phyloP scores from a whole-genome alignment of 2,797 vertebrate species.

The Sebastes melanostomus region DNA sequence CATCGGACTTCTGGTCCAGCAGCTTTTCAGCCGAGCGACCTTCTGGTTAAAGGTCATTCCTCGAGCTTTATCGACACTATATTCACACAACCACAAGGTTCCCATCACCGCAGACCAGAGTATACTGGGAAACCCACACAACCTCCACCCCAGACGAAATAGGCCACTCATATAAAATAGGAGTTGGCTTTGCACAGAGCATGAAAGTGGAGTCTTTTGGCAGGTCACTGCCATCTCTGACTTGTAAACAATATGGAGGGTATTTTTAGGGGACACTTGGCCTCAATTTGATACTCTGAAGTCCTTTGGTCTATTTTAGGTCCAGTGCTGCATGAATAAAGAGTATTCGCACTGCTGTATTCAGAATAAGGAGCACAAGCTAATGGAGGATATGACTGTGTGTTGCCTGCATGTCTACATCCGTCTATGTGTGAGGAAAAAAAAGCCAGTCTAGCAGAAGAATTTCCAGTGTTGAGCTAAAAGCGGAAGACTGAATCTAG shows the following conservation, averaged over 20 bases:
- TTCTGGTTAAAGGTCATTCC: conserved; percentile 47
- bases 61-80: conserved; percentile 51
- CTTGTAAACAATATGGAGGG: conserved; percentile 67
- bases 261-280: conserved; percentile 72
- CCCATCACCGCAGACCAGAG: conserved; percentile 47
- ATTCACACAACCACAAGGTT: conserved; percentile 51
- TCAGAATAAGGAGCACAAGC: conserved; percentile 18
- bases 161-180: conserved; percentile 47
- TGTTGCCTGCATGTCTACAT: conserved; percentile 22
- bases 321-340: conserved; percentile 46
- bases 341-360: conserved; percentile 14
- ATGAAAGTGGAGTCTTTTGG: conserved; percentile 62
- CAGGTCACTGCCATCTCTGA: conserved; percentile 61
- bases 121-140: conserved; percentile 58
- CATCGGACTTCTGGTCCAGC: neutral
- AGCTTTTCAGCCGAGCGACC: conserved; percentile 18
- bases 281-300: conserved; percentile 56
- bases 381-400: conserved; percentile 32
- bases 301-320: conserved; percentile 60
- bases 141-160: conserved; percentile 56
- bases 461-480: conserved; percentile 47
- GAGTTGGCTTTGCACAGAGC: conserved; percentile 44
- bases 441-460: conserved; percentile 37
- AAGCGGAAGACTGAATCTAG: conserved; percentile 55
- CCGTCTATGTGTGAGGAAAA: neutral